phyloP scores from a whole-genome alignment of 2,113 vertebrate species.

The Xerus inauris region DNA sequence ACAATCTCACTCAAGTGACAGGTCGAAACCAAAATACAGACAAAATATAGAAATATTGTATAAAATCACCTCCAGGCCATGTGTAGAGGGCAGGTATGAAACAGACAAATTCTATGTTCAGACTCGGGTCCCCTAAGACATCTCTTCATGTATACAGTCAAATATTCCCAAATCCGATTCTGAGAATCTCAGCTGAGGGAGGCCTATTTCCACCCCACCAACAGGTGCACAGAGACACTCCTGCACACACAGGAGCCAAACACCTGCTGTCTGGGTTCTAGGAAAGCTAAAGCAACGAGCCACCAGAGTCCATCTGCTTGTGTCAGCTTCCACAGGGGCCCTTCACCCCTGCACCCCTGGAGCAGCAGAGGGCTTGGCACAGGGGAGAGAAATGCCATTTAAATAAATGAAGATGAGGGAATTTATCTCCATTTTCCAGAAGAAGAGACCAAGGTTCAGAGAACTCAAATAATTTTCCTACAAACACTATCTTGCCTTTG shows the following conservation, averaged over 20 bases:
- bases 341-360: accelerated
- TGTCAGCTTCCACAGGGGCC: accelerated
- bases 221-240: no score
- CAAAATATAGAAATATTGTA: no score
- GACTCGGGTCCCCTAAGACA: no score
- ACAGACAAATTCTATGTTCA: background rate
- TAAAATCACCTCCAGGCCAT: background rate
- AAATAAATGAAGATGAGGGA: background rate
- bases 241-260: background rate
- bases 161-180: background rate
- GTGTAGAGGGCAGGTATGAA: no score
- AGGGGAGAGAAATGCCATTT: background rate
- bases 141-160: background rate
- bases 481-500: background rate
- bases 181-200: no score
- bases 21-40: background rate
- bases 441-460: background rate
- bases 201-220: no score
- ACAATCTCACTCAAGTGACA: background rate
- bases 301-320: accelerated
- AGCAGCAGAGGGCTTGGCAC: background rate
- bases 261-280: accelerated
- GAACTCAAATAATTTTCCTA: background rate
- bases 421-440: background rate
- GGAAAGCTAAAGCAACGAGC: background rate